A percentile compares a stretch with the other conserved stretches of the same genome.
Conservation (phyloP, 1,140 invertebrate species). For the Drosophila lowei region DNA sequence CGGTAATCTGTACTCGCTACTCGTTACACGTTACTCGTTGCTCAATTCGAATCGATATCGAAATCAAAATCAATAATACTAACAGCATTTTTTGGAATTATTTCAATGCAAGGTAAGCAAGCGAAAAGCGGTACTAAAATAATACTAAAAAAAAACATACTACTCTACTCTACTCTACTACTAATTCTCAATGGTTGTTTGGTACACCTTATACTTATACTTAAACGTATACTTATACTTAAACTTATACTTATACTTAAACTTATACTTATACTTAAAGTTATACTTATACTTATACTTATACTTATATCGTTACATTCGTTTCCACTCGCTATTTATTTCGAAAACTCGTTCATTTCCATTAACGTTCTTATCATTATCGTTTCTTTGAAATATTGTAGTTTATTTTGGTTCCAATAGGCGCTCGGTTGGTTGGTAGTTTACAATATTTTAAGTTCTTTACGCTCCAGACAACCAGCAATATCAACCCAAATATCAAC, state of each 20-base stretch:
- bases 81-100: conserved; percentile 98
- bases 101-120: conserved; percentile 98
- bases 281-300: conserved; percentile 62
- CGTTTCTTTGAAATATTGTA: conserved; percentile 61
- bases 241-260: conserved; percentile 57
- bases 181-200: conserved; percentile 84
- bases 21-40: conserved; percentile 60
- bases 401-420: conserved; percentile 49
- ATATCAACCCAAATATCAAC: background rate
- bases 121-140: conserved; percentile 74
- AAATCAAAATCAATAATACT: conserved; percentile 71
- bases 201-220: conserved; percentile 82
- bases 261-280: conserved; percentile 63
- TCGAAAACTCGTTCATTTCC: conserved; percentile 5
- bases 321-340: conserved; percentile 9
- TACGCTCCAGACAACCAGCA: conserved; percentile 67
- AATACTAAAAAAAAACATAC: conserved; percentile 63
- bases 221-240: conserved; percentile 55
- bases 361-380: conserved; percentile 57
- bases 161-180: conserved; percentile 55
- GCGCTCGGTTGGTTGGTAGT: conserved; percentile 55
- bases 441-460: conserved; percentile 43
- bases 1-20: conserved; percentile 46
- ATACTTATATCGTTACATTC: conserved; percentile 68
- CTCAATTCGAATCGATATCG: conserved; percentile 41